Percentiles rank a stretch among this genome's conserved stretches.
These are phyloP conservation scores for Sinella curviseta DNA, from an alignment of 1,140 invertebrate genomes.

Conservation along the genomic window DNA sequence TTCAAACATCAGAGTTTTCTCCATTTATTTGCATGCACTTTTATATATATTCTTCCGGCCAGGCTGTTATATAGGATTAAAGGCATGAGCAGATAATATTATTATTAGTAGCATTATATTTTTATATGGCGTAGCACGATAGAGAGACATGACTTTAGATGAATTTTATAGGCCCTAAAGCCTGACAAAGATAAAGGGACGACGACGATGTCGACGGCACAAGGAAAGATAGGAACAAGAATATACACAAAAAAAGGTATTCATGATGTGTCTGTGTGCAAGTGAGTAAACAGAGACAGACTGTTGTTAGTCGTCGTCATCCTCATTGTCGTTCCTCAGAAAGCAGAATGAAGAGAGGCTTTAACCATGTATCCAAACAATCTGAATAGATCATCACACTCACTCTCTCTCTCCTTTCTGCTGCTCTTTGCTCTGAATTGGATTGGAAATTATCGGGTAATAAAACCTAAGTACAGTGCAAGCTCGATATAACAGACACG, in stretches of 20 bases:
- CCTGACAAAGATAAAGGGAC: constrained; percentile 10
- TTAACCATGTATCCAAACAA: neutral
- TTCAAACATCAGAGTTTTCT: too few species aligned
- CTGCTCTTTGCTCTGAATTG: constrained; percentile 14
- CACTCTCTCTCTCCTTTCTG: neutral
- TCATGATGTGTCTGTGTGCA: neutral
- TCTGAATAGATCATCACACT: neutral
- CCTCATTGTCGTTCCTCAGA: neutral
- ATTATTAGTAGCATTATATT: too few species aligned
- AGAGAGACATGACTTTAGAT: too few species aligned
- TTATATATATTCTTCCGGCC: too few species aligned
- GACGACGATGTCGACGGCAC: too few species aligned
- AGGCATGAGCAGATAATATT: too few species aligned
- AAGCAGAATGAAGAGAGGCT: neutral
- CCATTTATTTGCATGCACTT: too few species aligned
- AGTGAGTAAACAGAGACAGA: neutral
- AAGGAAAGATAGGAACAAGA: too few species aligned
- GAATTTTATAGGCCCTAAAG: neutral
- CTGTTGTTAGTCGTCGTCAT: neutral
- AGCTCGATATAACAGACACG: too few species aligned
- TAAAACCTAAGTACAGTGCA: constrained; percentile 43
- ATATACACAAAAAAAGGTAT: neutral
- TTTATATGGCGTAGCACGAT: too few species aligned
- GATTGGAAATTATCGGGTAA: constrained; percentile 40
- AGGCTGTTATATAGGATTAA: too few species aligned